phyloP scores from a whole-genome alignment of 2,888 invertebrate genomes.

The Monopis laevigella region DNA sequence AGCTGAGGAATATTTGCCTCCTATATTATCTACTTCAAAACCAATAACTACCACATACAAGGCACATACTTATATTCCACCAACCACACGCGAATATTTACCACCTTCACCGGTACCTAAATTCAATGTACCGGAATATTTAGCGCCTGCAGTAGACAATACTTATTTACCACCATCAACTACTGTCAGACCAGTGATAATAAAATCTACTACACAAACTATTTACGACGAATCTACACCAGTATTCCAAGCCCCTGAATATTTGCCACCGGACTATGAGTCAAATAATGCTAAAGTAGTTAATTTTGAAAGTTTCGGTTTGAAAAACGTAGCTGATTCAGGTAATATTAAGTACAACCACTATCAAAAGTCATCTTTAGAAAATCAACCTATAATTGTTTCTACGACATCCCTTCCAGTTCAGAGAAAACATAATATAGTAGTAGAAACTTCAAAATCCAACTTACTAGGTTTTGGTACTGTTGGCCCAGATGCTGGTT shows the following conservation, averaged over 20 bases:
- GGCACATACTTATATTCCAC: conserved; percentile 25
- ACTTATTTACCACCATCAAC: conserved; percentile 23
- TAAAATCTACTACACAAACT: conserved; percentile 23
- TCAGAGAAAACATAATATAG: conserved; percentile 49
- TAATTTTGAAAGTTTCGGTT: conserved; percentile 32
- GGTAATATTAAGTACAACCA: conserved; percentile 33
- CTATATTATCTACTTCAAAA: conserved; percentile 24
- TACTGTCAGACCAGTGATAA: conserved; percentile 23
- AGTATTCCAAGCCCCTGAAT: conserved; percentile 36
- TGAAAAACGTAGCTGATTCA: conserved; percentile 27
- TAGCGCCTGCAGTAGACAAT: conserved; percentile 24
- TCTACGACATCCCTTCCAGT: conserved; percentile 28
- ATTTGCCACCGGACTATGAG: conserved; percentile 40
- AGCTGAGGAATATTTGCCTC: conserved; percentile 50
- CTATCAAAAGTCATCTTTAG: conserved; percentile 34
- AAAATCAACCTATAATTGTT: conserved; percentile 22
- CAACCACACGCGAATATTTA: conserved; percentile 21
- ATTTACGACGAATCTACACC: conserved; percentile 34
- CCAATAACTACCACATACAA: too few species aligned
- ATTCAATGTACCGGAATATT: conserved; percentile 34
- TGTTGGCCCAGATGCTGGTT: conserved; percentile 53
- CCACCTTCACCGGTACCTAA: conserved; percentile 23
- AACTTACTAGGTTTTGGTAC: conserved; percentile 54
- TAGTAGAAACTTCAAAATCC: conserved; percentile 50
- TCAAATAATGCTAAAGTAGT: conserved; percentile 22